A percentile compares a stretch with the other conserved stretches of the same genome.
These are phyloP conservation scores for Hyposoter didymator DNA, from an alignment of 2,888 invertebrate species.

Conservation along the genomic window DNA sequence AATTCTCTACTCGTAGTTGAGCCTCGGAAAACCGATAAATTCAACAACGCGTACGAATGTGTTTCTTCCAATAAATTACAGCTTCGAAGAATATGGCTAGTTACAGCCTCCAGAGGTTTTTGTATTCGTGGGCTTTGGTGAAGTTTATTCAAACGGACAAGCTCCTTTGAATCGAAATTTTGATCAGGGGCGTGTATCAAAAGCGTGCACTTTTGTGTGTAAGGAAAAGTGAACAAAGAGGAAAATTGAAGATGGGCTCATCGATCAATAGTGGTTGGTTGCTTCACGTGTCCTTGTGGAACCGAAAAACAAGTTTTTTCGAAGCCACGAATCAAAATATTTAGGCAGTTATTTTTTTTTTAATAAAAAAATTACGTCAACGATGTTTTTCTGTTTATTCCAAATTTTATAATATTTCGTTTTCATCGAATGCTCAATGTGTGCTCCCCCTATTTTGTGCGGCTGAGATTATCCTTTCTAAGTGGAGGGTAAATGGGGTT, in stretches of 20 bases:
- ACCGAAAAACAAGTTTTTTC: conserved; percentile 4
- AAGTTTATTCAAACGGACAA: neutral
- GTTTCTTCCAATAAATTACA: conserved; percentile 16
- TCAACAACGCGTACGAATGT: neutral
- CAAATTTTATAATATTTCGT: neutral
- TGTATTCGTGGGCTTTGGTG: conserved; percentile 12
- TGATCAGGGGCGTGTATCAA: conserved; percentile 42
- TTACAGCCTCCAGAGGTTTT: conserved; percentile 32
- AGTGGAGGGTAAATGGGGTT: neutral
- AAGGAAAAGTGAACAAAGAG: conserved; percentile 36
- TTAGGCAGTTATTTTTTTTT: neutral
- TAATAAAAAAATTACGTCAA: neutral
- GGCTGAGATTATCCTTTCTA: neutral
- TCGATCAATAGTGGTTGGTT: conserved; percentile 23
- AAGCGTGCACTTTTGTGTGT: conserved; percentile 15
- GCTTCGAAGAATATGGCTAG: conserved; percentile 24
- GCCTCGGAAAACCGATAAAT: neutral
- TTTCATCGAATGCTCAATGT: neutral
- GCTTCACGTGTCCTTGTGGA: conserved; percentile 14
- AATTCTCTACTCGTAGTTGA: neutral
- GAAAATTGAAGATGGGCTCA: conserved; percentile 34
- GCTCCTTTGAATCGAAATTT: conserved; percentile 30
- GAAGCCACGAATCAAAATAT: neutral
- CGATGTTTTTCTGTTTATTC: neutral
- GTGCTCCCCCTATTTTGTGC: neutral